Evolutionary conservation across 2,888 invertebrate genomes (phyloP).

Genomic region (Chloromyia formosa): DNA sequence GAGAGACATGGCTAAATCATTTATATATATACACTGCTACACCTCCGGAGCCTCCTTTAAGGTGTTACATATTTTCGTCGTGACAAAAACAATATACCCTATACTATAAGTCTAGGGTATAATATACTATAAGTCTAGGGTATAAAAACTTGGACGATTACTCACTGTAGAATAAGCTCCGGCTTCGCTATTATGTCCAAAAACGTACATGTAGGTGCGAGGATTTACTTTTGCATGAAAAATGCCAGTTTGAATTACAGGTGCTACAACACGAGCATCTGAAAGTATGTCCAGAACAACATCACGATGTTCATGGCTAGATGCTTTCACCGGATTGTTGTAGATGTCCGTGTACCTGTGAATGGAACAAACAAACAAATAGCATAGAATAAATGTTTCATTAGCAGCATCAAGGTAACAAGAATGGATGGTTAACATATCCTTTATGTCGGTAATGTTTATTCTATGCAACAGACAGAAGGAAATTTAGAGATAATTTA

Average conservation of each 20-base stretch:
- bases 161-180: conserved; percentile 81
- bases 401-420: conserved; percentile 8
- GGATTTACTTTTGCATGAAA: conserved; percentile 79
- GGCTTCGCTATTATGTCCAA: conserved; percentile 83
- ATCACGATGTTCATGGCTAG: conserved; percentile 73
- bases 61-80: too few species aligned
- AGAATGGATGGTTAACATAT: neutral
- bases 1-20: too few species aligned
- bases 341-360: conserved; percentile 69
- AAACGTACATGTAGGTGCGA: conserved; percentile 87
- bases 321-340: conserved; percentile 67
- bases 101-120: too few species aligned
- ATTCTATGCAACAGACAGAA: too few species aligned
- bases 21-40: too few species aligned
- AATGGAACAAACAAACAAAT: conserved; percentile 15
- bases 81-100: too few species aligned
- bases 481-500: too few species aligned
- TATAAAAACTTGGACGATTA: conserved; percentile 54
- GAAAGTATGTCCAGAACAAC: conserved; percentile 87
- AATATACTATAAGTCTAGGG: too few species aligned
- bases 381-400: conserved; percentile 27
- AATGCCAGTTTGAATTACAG: conserved; percentile 78
- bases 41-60: too few species aligned
- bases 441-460: too few species aligned
- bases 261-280: conserved; percentile 87